Conservation (phyloP, 2,797 vertebrate species). For the Malacoctenus gilli region DNA sequence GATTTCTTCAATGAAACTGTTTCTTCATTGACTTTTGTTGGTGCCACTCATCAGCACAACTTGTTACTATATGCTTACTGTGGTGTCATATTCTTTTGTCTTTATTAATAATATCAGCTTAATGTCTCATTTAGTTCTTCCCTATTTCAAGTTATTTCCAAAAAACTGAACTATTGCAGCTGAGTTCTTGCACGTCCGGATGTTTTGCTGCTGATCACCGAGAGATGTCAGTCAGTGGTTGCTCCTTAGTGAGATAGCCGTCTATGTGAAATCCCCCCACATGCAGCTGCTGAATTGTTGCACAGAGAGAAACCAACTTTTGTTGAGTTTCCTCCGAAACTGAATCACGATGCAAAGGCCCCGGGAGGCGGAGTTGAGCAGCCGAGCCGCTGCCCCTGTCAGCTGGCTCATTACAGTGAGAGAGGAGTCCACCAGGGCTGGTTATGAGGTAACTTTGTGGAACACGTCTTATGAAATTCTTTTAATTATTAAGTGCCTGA, state of each 20-base stretch:
- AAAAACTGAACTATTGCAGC: neutral
- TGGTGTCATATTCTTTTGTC: too few relatives aligned
- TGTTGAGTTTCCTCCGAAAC: constrained; percentile 10
- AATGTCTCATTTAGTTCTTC: too few relatives aligned
- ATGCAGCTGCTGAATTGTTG: constrained; percentile 17
- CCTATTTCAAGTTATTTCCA: too few relatives aligned
- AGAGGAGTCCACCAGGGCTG: constrained; percentile 44
- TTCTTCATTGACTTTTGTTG: too few relatives aligned
- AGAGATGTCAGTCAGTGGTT: neutral
- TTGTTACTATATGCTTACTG: too few relatives aligned
- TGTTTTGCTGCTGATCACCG: neutral
- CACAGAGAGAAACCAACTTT: constrained; percentile 10
- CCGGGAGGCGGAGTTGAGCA: constrained; percentile 21
- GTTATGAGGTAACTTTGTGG: constrained; percentile 52
- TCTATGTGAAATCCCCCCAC: constrained; percentile 11
- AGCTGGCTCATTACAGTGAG: constrained; percentile 55
- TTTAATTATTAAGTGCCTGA: constrained; percentile 65
- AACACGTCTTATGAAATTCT: constrained; percentile 44
- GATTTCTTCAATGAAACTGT: too few relatives aligned
- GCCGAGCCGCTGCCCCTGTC: constrained; percentile 32
- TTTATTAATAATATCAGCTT: too few relatives aligned
- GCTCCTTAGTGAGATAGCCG: neutral
- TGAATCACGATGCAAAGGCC: constrained; percentile 5
- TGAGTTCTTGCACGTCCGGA: constrained; percentile 1
- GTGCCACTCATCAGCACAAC: too few relatives aligned